Evolutionary conservation across 2,888 invertebrate genomes (phyloP), one percentile per base, ranked within the genome.

Genomic region (Pegoplata infirma): DNA sequence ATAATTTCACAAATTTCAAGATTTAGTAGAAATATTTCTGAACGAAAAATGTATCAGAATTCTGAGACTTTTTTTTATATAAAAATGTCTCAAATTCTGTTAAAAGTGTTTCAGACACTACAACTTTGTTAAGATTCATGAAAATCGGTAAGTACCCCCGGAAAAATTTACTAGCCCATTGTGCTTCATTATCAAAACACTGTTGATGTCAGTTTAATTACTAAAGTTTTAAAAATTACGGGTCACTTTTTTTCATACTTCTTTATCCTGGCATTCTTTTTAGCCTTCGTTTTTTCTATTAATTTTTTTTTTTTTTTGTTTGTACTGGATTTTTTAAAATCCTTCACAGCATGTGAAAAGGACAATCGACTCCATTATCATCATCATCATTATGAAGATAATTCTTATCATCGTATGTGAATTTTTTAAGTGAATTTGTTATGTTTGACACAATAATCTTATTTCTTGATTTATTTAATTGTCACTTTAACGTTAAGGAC

Each of bases 401-500:
- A 55, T 69, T 51, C 40, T 49, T 73, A 40, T 47, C 49, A 17
- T 40, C 5, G 49, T 44, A 40, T 58, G 40, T 7, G 25, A 14
- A 17, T 36, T 51, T 44, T 56, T 49, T 58, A 28, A n/a, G n/a
- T 63, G 46, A 67, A 67, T 69, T 63, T 59, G 40, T 66, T 69
- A 67, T 79, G 75, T 71, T 79, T 75, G 79, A 75, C 79, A 79
- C 56, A 51, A 75, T 79, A 79, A 79, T 75, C 79, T 75, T 51
- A 28, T 79, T 61, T 67, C 83, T 82, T 87, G 86, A 86, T 86
- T 86, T 84, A 86, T 87, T 86, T 87, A 86, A 87, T 86, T 87
- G 86, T 86, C 85, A 86, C 84, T 87, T 85, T 85, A 83, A 85
- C 82, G 83, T 81, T 82, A 85, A 82, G 64, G 10, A 56, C 58